Evolutionary conservation across 2,888 invertebrate genomes (phyloP), one percentile per base, ranked within the genome.

Genomic region (Lochmaea crataegi): DNA sequence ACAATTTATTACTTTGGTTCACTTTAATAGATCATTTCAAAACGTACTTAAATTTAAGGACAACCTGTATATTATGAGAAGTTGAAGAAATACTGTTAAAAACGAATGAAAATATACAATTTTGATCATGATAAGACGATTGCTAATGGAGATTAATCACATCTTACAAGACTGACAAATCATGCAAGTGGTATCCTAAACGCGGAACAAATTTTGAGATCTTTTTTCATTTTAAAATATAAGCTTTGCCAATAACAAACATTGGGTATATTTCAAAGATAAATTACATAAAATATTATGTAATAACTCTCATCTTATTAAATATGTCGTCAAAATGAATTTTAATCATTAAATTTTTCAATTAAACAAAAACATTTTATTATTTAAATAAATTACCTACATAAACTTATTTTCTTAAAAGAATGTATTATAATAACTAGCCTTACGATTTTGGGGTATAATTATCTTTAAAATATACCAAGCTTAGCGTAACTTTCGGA

Each of bases 161-260:
- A 69, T 53, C 14, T 18, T 60, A 68, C 16, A 69, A 69, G 68
- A 68, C 68, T 68, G 68, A 68, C 53, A 61, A 68, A 68, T 18
- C 63, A 68, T 61, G 53, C 51, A 68, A 68, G 48, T 63, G 38
- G 51, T 63, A 68, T 61, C 68, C 48, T n/a, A 63, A 63, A 22
- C 18, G 11, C 2, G 41, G 22, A 42, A 61, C 22, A n/a, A 65
- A 65, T 60, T 68, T 61, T 58, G 67, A 68, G 67, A 68, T 68
- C 60, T 63, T 16, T 26, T 56, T 14, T 60, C 11, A n/a, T 14
- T 16, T 38, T 7, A 38, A 38, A 38, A 38, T 7, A 38, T 38
- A 38, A 67, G 45, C 66, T 66, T 67, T 58, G 60, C 61, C 68
- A 60, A 60, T 48, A 26, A n/a, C 32, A 12, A 66, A 5, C 11